Conservation (phyloP, 2,113 vertebrate genomes). For the Eulemur rufifrons region DNA sequence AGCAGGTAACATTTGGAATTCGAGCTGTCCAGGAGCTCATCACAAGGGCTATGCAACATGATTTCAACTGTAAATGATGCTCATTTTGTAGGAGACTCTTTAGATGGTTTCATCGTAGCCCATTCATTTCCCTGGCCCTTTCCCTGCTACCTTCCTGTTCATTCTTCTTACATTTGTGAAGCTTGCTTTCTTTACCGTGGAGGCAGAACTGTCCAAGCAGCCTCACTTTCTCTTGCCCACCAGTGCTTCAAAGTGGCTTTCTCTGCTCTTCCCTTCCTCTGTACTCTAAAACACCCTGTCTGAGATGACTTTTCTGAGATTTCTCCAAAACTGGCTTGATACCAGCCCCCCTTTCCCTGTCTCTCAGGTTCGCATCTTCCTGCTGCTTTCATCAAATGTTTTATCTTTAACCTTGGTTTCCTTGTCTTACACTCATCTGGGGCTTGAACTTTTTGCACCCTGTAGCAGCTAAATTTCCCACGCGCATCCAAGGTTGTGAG, state of each 20-base stretch:
- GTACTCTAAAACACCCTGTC: not conserved
- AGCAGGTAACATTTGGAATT: conserved; percentile 82
- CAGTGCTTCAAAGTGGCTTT: not conserved
- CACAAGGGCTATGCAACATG: accelerated
- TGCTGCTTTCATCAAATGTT: not conserved
- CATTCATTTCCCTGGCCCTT: not conserved
- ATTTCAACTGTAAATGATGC: not conserved
- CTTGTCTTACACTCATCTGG: not conserved
- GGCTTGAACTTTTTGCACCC: not conserved
- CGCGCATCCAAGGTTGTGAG: not conserved
- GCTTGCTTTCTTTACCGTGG: not conserved
- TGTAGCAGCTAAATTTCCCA: not conserved
- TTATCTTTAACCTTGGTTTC: not conserved
- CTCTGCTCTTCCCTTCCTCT: not conserved
- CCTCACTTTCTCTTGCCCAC: accelerated
- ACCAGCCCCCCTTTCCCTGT: not conserved
- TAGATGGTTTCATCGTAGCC: not conserved
- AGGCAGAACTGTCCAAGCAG: not conserved
- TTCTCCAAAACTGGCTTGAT: not conserved
- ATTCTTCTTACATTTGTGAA: not conserved
- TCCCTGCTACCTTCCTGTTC: not conserved
- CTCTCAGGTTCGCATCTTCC: not conserved
- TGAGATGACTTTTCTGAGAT: not conserved
- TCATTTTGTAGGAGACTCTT: not conserved
- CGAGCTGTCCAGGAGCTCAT: accelerated